Evolutionary conservation across 37 sponge, comb jelly and placozoan genomes (phyloP).

Genomic region (Dysidea cf. avara): DNA sequence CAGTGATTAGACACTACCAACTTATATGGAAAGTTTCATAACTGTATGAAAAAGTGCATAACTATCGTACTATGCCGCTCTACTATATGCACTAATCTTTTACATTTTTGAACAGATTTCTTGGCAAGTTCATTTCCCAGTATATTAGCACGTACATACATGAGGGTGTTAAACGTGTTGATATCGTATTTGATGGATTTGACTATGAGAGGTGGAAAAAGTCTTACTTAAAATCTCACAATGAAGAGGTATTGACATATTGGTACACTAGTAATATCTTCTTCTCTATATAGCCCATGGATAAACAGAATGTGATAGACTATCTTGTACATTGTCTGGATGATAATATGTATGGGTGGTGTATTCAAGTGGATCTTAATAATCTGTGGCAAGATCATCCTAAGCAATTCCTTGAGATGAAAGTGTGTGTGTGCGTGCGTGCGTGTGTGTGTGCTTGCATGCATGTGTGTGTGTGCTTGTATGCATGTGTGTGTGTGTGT

Average conservation of each 20-base stretch:
- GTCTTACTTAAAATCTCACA: conserved; percentile 1
- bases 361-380: conserved; percentile 21
- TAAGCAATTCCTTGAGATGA: conserved; percentile 57
- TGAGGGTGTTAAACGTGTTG: conserved; percentile 15
- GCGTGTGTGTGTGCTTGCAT: too few species aligned
- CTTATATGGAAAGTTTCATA: neutral
- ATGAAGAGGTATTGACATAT: neutral
- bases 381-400: conserved; percentile 36
- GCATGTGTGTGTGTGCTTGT: too few species aligned
- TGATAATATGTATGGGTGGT: conserved; percentile 40
- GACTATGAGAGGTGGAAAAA: conserved; percentile 73
- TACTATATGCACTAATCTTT: neutral
- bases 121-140: conserved; percentile 77
- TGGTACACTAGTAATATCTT: neutral
- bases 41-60: too few species aligned
- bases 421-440: conserved; percentile 23
- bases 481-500: neutral
- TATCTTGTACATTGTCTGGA: conserved; percentile 37
- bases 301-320: conserved; percentile 55
- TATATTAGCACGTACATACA: conserved; percentile 56
- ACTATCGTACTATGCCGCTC: too few species aligned
- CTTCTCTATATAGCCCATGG: neutral
- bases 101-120: conserved; percentile 33
- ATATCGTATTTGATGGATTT: conserved; percentile 42
- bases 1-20: too few species aligned